Percentiles rank a stretch among this genome's conserved stretches.
phyloP scores from a whole-genome alignment of 2,113 vertebrate genomes.

The Turnix velox region DNA sequence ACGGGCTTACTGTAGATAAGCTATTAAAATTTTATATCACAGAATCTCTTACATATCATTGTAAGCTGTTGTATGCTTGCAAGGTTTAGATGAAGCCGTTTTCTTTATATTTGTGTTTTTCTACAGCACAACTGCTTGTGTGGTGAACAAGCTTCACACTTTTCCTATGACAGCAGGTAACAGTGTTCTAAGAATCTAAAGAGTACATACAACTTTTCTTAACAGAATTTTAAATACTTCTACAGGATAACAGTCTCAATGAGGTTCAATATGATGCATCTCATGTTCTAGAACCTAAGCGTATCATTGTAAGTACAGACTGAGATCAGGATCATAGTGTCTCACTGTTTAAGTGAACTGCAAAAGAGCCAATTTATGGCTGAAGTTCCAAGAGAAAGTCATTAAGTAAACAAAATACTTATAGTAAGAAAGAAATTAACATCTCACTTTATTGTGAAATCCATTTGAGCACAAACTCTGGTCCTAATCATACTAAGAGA shows the following conservation, averaged over 20 bases:
- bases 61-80: not conserved
- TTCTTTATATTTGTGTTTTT: not conserved
- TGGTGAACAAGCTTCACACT: not conserved
- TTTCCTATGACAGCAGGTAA: not conserved
- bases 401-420: not conserved
- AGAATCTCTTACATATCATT: not conserved
- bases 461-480: not conserved
- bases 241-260: not conserved
- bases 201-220: not conserved
- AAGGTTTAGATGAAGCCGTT: not conserved
- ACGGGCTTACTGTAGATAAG: not conserved
- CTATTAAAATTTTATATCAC: not conserved
- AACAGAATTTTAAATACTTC: not conserved
- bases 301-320: not conserved
- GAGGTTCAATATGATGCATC: fast-evolving
- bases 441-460: not conserved
- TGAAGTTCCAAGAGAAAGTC: not conserved
- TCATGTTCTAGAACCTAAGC: not conserved
- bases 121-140: fast-evolving
- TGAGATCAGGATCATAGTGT: not conserved
- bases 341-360: fast-evolving
- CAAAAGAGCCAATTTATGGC: fast-evolving
- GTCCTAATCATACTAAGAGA: not conserved
- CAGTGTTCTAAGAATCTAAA: not conserved
- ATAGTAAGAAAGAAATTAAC: not conserved